Base-by-base conservation (phyloP, 2,113 vertebrate species). In the Ictalurus punctatus region DNA sequence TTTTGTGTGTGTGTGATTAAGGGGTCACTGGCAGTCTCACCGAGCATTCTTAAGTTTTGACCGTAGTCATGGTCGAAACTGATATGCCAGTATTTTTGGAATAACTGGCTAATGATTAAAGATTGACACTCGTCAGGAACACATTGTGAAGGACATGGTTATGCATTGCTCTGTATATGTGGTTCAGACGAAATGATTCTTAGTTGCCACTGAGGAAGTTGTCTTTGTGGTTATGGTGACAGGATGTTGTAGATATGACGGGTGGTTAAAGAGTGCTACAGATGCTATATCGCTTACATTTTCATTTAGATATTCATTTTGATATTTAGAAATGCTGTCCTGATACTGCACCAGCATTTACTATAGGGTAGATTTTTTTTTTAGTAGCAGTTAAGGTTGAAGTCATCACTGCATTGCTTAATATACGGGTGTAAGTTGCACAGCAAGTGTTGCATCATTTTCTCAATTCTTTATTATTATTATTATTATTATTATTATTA, bases 31-130 rank as follows among this genome's bases (percentile, higher is more conserved):
- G 13, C 48, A 14, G 27, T 52, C 73, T 23, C 73, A 44, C 1
- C 9, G 7, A 34, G 16, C 52, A 58, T 14, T 27, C 76, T 52
- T 7, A n/a, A 7, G 79, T 34, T 58, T 81, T 58, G n/a, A 58
- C 59, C 52, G 37, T 25, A n/a, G 34, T 84, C 63, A 34, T 48
- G 59, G 82, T 40, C 14, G 16, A 40, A 44, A 67, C 59, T 84
- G 82, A 84, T 84, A 84, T 27, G 58, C 17, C 81, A 40, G 34
- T 63, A 40, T 63, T 37, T 61, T 83, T 37, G n/a, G 37, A 65
- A 40, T 84, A 44, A 40, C 82, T 84, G 58, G 21, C 19, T 84
- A 84, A 84, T 65, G 10, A 84, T 63, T 84, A 65, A 23, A 30
- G 63, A 48, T 25, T 23, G 25, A 27, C 59, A 65, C 37, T 65